Evolutionary conservation across 2,888 invertebrate genomes (phyloP).

Genomic region (Nesidiocoris tenuis): DNA sequence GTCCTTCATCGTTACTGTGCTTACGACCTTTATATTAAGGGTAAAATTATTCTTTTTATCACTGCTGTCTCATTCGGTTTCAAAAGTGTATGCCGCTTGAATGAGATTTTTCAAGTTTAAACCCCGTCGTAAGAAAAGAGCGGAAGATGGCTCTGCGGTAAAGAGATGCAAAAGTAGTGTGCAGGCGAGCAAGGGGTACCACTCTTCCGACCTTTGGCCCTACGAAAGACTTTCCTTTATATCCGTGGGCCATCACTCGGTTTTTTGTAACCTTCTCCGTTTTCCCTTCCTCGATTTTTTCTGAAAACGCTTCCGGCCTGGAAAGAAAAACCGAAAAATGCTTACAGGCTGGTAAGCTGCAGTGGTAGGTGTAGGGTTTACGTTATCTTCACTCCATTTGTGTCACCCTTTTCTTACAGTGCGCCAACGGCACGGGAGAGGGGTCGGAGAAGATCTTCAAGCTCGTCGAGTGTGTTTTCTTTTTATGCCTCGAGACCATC

Average conservation of each 20-base stretch:
- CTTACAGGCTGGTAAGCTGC: background rate
- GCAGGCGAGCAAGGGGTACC: background rate
- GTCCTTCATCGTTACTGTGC: too few relatives aligned
- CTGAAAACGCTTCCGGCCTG: slow-evolving; percentile 16
- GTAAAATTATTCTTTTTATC: too few relatives aligned
- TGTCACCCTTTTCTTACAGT: slow-evolving; percentile 18
- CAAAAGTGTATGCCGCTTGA: too few relatives aligned
- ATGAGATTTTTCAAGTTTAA: too few relatives aligned
- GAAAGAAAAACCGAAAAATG: slow-evolving; percentile 15
- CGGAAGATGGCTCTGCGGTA: background rate
- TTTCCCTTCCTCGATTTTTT: slow-evolving; percentile 19
- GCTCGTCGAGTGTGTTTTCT: slow-evolving; percentile 39
- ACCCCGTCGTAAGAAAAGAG: background rate
- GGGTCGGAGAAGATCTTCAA: slow-evolving; percentile 29
- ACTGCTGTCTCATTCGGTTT: too few relatives aligned
- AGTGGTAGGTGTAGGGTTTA: slow-evolving; percentile 11
- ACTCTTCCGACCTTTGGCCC: slow-evolving; percentile 19
- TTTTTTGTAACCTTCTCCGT: slow-evolving; percentile 31
- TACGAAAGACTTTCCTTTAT: slow-evolving; percentile 16
- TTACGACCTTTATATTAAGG: too few relatives aligned
- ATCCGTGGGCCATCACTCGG: slow-evolving; percentile 35
- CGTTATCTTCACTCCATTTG: slow-evolving; percentile 42
- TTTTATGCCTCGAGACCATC: slow-evolving; percentile 38
- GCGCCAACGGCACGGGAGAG: background rate
- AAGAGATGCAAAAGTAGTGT: background rate